Evolutionary conservation across 1,140 invertebrate genomes (phyloP).

Genomic region (Tetramorium simillimum): DNA sequence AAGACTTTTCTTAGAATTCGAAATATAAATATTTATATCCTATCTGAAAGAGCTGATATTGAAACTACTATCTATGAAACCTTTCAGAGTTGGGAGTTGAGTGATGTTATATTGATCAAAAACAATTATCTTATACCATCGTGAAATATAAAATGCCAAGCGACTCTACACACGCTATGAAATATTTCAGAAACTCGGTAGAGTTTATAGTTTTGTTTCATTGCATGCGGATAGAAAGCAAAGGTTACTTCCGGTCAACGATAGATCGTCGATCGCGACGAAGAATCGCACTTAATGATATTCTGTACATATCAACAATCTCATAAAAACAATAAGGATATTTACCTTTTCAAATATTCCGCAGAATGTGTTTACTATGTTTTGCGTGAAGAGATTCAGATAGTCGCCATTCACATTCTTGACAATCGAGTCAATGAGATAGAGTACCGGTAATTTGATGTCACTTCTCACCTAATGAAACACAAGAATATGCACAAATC

Average conservation of each 20-base stretch:
- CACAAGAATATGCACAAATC: constrained; percentile 79
- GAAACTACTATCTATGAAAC: background rate
- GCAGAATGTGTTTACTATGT: constrained; percentile 94
- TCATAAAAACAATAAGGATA: constrained; percentile 50
- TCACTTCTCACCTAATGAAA: constrained; percentile 92
- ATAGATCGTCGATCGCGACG: background rate
- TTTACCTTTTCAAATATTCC: constrained; percentile 96
- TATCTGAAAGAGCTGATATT: background rate
- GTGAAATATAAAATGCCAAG: background rate
- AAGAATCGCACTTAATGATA: background rate
- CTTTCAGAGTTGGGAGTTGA: constrained; percentile 38
- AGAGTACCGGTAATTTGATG: constrained; percentile 97
- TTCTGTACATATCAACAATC: background rate
- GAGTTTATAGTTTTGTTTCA: background rate
- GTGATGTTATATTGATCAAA: constrained; percentile 67
- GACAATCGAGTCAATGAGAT: constrained; percentile 99
- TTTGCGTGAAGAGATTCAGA: constrained; percentile 93
- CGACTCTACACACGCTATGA: constrained; percentile 7
- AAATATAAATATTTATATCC: background rate
- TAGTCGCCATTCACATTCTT: constrained; percentile 97
- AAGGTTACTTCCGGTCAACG: constrained; percentile 42
- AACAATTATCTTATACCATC: constrained; percentile 76
- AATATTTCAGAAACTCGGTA: background rate
- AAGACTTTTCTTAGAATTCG: background rate
- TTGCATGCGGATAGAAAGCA: background rate